These are phyloP conservation scores for Phengaris alcon DNA, from an alignment of 2,888 invertebrate genomes.

Conservation along the genomic window DNA sequence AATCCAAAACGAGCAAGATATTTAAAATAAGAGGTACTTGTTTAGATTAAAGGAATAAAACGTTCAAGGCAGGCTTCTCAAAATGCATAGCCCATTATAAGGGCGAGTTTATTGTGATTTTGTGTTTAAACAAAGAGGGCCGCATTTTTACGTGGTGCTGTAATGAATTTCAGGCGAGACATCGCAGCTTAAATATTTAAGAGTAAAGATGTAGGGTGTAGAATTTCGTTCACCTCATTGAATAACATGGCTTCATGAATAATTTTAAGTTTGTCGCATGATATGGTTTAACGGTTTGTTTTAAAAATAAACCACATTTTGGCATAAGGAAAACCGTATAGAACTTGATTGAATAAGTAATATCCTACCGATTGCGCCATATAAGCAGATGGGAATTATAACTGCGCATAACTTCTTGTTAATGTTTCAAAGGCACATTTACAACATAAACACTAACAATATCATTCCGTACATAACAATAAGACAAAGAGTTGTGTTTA, in stretches of 20 bases:
- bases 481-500: too few species aligned
- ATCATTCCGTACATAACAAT: too few species aligned
- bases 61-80: constrained; percentile 45
- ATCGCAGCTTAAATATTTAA: constrained; percentile 69
- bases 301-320: constrained; percentile 24
- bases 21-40: constrained; percentile 29
- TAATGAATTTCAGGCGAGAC: constrained; percentile 71
- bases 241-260: constrained; percentile 76
- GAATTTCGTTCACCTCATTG: constrained; percentile 69
- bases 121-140: constrained; percentile 73
- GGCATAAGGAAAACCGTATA: background rate
- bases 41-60: constrained; percentile 54
- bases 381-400: background rate
- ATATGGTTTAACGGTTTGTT: constrained; percentile 33
- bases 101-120: constrained; percentile 74
- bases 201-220: constrained; percentile 55
- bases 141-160: constrained; percentile 60
- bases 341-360: constrained; percentile 16
- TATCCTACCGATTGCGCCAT: constrained; percentile 2
- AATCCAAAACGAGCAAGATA: constrained; percentile 6
- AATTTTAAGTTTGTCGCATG: constrained; percentile 55
- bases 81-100: constrained; percentile 71
- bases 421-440: too few species aligned
- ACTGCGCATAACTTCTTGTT: background rate
- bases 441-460: too few species aligned